Percentiles rank a stretch among this genome's conserved stretches.
These are phyloP conservation scores for Taphrorychus bicolor DNA, from an alignment of 2,888 invertebrate genomes.

Conservation along the genomic window DNA sequence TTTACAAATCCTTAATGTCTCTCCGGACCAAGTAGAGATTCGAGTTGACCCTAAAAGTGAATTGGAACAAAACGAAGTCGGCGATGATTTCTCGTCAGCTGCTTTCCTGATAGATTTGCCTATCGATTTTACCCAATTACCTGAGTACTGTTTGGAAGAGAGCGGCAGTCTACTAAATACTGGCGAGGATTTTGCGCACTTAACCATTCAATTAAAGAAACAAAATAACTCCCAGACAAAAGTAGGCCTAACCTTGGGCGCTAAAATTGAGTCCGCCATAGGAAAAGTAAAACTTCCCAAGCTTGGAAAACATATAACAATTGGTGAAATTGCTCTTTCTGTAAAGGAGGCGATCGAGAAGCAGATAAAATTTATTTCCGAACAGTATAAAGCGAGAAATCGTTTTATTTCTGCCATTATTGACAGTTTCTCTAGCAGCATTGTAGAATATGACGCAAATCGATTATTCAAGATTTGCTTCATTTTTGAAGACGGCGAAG, in stretches of 20 bases:
- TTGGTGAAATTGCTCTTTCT: constrained; percentile 67
- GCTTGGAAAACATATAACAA: constrained; percentile 55
- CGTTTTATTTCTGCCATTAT: constrained; percentile 60
- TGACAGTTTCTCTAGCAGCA: constrained; percentile 56
- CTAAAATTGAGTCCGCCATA: constrained; percentile 62
- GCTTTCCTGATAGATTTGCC: constrained; percentile 71
- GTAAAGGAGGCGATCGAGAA: constrained; percentile 64
- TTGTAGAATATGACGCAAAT: constrained; percentile 63
- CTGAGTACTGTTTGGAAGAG: constrained; percentile 59
- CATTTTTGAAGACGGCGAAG: constrained; percentile 63
- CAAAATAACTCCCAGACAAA: constrained; percentile 57
- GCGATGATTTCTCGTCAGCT: constrained; percentile 49
- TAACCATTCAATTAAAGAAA: constrained; percentile 50
- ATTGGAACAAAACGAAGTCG: constrained; percentile 5
- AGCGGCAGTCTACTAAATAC: constrained; percentile 47
- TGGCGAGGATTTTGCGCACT: constrained; percentile 48
- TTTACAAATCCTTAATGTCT: constrained; percentile 63
- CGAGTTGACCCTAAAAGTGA: constrained; percentile 60
- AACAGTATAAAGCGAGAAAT: constrained; percentile 58
- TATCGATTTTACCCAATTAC: constrained; percentile 69
- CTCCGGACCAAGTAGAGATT: constrained; percentile 70
- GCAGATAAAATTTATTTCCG: constrained; percentile 58
- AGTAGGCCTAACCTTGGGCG: constrained; percentile 62
- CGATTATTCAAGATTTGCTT: constrained; percentile 63
- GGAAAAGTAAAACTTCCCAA: constrained; percentile 61